Base-by-base conservation (phyloP, 2,888 invertebrate species). In the Onchidella celtica region DNA sequence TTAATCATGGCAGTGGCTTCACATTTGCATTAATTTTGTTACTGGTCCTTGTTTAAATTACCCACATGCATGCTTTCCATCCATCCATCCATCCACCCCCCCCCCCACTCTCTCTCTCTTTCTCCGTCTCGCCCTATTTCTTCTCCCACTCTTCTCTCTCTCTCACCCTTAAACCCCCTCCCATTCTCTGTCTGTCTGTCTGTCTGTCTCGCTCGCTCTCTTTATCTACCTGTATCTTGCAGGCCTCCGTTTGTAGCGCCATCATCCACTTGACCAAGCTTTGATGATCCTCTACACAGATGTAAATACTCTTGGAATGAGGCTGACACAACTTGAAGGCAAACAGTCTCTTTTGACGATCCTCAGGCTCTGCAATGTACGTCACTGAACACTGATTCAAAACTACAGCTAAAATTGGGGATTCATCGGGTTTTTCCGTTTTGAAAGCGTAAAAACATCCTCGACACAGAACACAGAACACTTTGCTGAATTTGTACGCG, bases 391-490 rank as follows among this genome's bases (percentile, higher is more conserved):
- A 88, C 32, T 88, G 87, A 14, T 86, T 86, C 3, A 91, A 72
- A 21, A 87, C 76, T 27, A 89, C 84, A 6, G 86, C 78, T 17
- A 89, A n/a, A n/a, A 86, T 81, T 0, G 90, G 86, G n/a, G 36
- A 74, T n/a, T 90, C 89, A 0, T 86, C 86, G 1, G 83, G 82
- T 6, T 85, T 82, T 65, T 89, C 86, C 0, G 89, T 83, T 65
- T 87, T 87, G 76, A 90, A 91, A 65, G 87, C 88, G 81, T 90
- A 90, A 68, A 91, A 86, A 75, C 88, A 88, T 0, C 90, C 89
- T n/a, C 86, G 79, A 69, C 86, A 87, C n/a, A 91, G 86, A 1
- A 87, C 87, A 82, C 89, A 90, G 88, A 88, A 90, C 6, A 89
- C 68, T 76, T 87, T 87, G 32, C 86, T 86, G 88, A 89, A 90